These are phyloP conservation scores for Ephestia elutella DNA, from an alignment of 1,140 invertebrate species.

Conservation along the genomic window DNA sequence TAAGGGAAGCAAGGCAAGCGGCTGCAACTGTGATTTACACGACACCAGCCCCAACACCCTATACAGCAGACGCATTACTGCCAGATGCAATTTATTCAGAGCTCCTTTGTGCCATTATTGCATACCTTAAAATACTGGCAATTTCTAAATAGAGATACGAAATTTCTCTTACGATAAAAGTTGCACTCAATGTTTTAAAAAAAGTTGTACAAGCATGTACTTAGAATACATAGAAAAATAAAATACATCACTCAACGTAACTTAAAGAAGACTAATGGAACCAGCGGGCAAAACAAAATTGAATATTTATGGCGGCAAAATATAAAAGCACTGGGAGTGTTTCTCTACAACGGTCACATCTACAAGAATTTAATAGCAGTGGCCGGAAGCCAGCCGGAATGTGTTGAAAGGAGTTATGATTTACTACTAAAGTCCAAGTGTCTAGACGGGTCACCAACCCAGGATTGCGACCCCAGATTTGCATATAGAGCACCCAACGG, in stretches of 20 bases:
- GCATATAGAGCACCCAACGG: background rate
- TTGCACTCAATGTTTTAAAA: no score
- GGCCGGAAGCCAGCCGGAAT: slow-evolving; percentile 3
- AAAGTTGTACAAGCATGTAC: no score
- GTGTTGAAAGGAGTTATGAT: slow-evolving; percentile 6
- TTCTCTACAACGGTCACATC: background rate
- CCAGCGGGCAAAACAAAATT: no score
- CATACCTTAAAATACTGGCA: slow-evolving; percentile 3
- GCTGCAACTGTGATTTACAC: slow-evolving; percentile 9
- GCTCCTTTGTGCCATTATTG: slow-evolving; percentile 31
- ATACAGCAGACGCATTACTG: slow-evolving; percentile 37
- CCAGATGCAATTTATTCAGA: slow-evolving; percentile 51
- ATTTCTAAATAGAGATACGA: background rate
- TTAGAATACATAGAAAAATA: no score
- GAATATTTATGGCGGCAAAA: slow-evolving; percentile 3
- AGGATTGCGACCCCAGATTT: slow-evolving; percentile 5
- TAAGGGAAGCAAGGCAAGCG: slow-evolving; percentile 4
- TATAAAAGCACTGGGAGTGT: background rate
- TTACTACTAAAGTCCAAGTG: slow-evolving; percentile 5
- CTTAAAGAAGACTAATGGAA: no score
- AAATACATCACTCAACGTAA: no score
- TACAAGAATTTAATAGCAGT: slow-evolving; percentile 3
- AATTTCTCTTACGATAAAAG: no score
- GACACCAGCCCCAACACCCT: slow-evolving; percentile 29
- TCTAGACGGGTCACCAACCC: slow-evolving; percentile 43